Conservation (phyloP, 2,888 invertebrate genomes). For the Uropetala carovei region DNA sequence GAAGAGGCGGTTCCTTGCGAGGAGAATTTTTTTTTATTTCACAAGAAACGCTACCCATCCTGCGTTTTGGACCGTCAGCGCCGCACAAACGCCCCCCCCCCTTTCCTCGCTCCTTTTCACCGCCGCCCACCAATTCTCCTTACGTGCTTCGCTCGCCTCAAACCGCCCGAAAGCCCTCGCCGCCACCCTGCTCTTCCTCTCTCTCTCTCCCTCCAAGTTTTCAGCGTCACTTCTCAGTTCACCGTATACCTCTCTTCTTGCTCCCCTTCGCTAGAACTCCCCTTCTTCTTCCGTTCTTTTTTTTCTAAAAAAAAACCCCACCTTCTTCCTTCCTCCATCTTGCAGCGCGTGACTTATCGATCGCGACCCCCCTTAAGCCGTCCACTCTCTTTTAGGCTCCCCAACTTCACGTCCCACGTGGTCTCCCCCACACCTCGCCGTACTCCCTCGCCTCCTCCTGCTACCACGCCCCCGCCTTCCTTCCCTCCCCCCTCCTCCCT, state of each 20-base stretch:
- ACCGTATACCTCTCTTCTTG: no score
- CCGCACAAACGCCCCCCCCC: no score
- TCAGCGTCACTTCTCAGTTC: no score
- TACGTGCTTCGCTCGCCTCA: no score
- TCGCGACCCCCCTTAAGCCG: not conserved
- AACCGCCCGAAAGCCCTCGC: no score
- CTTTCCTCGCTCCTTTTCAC: not conserved
- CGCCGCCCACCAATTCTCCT: not conserved
- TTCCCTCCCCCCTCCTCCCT: not conserved
- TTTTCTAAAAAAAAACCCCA: no score
- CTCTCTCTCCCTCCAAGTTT: no score
- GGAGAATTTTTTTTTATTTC: not conserved
- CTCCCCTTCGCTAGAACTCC: no score
- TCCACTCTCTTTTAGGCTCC: not conserved
- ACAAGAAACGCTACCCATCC: not conserved
- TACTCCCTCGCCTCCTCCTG: not conserved
- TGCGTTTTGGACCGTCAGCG: not conserved
- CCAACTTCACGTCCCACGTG: not conserved
- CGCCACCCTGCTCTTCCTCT: no score
- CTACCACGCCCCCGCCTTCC: no score
- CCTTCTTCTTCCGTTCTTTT: no score
- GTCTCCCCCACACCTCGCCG: not conserved
- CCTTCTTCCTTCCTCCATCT: not conserved
- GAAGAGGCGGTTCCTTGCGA: not conserved
- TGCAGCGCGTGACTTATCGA: slow-evolving; percentile 24